Base-by-base conservation (phyloP, 2,888 invertebrate genomes). In the Barypeithes pellucidus region DNA sequence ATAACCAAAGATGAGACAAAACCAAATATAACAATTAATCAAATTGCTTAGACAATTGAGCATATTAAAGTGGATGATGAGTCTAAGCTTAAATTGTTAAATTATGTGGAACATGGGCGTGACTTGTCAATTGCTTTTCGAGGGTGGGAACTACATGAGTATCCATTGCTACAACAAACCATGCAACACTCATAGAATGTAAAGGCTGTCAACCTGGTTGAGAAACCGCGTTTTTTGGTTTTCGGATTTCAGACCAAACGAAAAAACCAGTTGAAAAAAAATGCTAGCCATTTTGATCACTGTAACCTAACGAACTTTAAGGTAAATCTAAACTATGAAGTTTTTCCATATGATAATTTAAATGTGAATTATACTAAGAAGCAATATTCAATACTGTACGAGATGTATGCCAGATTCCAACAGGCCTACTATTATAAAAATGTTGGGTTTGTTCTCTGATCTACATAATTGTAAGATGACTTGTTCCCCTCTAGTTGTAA, bases 61-160 rank as follows among this genome's bases (percentile, higher is more conserved):
- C 24, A 24, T 24, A n/a, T 24, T 24, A 24, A 24, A 24, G 24
- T 24, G 24, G 24, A 24, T 24, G 24, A 57, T 54, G 33, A 50
- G 45, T 57, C 39, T 2, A 52, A 66, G 18, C 7, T 67, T 14
- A 54, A 41, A 67, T 22, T 57, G 2, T 41, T 22, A 18, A 67
- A 54, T 20, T 57, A 57, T 39, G 7, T 57, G 2, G 54, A 57
- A 29, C 29, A 41, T n/a, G 41, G 14, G 2, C 16, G 41, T 7
- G 67, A 59, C 57, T 22, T 76, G 39, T 50, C 69, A 60, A 73
- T 54, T 16, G 33, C 61, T 77, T 85, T 83, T 73, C 71, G 85
- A 67, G 82, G 80, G 29, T 85, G 84, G 84, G 83, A 84, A 67
- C 54, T 85, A 24, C 82, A 83, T 76, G 83, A 84, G 77, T 84